These are phyloP conservation scores for Euura lappo DNA, from an alignment of 1,140 invertebrate genomes.

Conservation along the genomic window DNA sequence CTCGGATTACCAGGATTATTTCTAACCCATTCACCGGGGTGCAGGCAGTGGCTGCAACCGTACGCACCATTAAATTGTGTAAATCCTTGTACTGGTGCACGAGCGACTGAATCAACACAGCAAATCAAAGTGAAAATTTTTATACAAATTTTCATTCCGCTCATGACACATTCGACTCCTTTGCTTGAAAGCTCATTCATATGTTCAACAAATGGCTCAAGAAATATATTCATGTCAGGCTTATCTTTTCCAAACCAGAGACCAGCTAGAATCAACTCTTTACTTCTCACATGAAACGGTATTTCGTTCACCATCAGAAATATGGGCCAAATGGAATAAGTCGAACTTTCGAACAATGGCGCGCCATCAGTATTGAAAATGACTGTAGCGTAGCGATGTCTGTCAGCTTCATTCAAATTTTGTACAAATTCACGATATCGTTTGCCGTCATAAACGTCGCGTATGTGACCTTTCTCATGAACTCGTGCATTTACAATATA, in stretches of 20 bases:
- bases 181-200: constrained; percentile 12
- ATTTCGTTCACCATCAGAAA: constrained; percentile 17
- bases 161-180: constrained; percentile 11
- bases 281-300: neutral
- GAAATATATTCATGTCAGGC: neutral
- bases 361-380: too few species aligned
- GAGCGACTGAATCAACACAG: neutral
- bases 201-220: constrained; percentile 14
- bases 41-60: neutral
- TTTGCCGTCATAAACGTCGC: too few species aligned
- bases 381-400: too few species aligned
- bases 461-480: too few species aligned
- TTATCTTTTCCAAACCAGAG: constrained; percentile 17
- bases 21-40: neutral
- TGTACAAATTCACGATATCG: too few species aligned
- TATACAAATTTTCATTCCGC: neutral
- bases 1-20: neutral
- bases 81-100: constrained; percentile 18
- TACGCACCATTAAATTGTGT: constrained; percentile 16
- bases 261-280: constrained; percentile 2
- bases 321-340: too few species aligned
- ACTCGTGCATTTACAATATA: too few species aligned
- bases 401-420: too few species aligned
- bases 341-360: too few species aligned
- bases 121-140: too few species aligned